Evolutionary conservation across 2,113 vertebrate species (phyloP).

Genomic region (Procavia capensis): DNA sequence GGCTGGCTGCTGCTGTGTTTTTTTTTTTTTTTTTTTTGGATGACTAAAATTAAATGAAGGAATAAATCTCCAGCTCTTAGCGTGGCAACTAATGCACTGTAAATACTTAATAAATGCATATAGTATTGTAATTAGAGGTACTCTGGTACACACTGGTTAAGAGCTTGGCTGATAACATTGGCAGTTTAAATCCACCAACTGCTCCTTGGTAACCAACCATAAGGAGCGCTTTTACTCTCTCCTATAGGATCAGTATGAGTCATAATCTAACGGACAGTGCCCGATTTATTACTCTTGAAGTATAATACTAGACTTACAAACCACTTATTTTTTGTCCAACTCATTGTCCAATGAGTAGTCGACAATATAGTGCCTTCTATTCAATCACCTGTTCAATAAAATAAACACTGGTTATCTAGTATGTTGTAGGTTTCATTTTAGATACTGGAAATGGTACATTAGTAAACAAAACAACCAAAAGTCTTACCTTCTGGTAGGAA

Average conservation of each 20-base stretch:
- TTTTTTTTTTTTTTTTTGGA: constrained; percentile 28
- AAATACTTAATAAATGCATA: not conserved
- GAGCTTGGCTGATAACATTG: no score
- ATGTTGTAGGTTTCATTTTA: not conserved
- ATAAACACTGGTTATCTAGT: not conserved
- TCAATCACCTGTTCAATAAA: not conserved
- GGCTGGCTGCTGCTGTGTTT: no score
- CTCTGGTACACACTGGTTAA: no score
- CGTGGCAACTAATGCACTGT: not conserved
- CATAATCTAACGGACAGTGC: no score
- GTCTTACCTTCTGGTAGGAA: not conserved
- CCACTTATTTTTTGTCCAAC: not conserved
- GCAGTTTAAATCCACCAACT: no score
- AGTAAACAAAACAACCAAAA: not conserved
- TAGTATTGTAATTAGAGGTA: not conserved
- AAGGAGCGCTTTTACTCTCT: no score
- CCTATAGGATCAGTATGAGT: no score
- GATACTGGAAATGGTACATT: not conserved
- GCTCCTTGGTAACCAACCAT: no score
- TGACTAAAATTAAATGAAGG: not conserved
- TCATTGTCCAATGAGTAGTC: not conserved
- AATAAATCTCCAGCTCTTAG: not conserved
- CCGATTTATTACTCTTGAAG: not conserved
- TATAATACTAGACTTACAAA: not conserved
- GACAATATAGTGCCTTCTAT: not conserved